These are phyloP conservation scores for Acronicta leporina DNA, from an alignment of 2,888 invertebrate species.

Conservation along the genomic window DNA sequence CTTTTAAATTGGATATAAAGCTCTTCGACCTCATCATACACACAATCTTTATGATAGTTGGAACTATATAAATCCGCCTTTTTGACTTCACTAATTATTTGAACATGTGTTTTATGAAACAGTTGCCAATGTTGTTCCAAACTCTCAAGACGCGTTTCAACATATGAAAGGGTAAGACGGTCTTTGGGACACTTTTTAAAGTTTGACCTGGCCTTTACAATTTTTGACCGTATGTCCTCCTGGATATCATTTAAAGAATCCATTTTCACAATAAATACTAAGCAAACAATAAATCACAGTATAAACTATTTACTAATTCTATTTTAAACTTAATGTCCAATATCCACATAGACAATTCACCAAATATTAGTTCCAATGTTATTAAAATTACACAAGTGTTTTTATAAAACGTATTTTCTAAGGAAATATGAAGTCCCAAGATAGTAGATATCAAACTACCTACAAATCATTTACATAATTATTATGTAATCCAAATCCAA, in stretches of 20 bases:
- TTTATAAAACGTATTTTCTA: too few relatives aligned
- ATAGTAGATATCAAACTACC: background rate
- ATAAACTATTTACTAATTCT: too few relatives aligned
- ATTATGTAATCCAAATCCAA: background rate
- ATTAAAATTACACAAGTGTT: too few relatives aligned
- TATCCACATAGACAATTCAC: too few relatives aligned
- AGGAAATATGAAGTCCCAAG: background rate
- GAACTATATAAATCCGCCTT: background rate
- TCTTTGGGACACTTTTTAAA: constrained; percentile 1
- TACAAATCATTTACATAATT: background rate
- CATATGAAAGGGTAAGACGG: background rate
- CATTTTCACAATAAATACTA: background rate
- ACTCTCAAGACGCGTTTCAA: background rate
- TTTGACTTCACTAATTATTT: constrained; percentile 1
- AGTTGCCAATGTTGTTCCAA: background rate
- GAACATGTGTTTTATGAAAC: background rate
- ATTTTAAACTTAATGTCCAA: too few relatives aligned
- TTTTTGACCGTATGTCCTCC: background rate
- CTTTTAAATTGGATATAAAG: constrained; percentile 3
- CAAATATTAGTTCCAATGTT: too few relatives aligned
- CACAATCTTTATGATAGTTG: background rate
- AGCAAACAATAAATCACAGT: too few relatives aligned
- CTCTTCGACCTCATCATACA: constrained; percentile 8
- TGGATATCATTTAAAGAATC: background rate
- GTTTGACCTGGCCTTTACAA: background rate